Evolutionary conservation across 2,888 invertebrate genomes (phyloP), one percentile per base, ranked within the genome.

Genomic region (Hirtodrosophila cameraria): DNA sequence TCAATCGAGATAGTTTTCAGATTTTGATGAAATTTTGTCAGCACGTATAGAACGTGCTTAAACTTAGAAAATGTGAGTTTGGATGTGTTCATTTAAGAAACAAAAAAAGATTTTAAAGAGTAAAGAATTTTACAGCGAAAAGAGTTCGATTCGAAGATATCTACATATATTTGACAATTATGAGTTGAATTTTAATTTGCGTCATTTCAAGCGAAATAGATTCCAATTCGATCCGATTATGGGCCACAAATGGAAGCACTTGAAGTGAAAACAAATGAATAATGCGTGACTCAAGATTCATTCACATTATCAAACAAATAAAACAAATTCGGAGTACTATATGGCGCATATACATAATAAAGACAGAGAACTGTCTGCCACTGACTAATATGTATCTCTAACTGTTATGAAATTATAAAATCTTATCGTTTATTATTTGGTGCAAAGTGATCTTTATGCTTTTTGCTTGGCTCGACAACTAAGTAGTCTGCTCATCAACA

Each of bases 381-480:
- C 15, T 48, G 42, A 49, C 43, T 53, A 28, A 53, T 12, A 13
- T 54, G 42, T 61, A 31, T 27, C 35, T 55, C 31, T 33, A 15
- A 16, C 31, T 61, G 39, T 69, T 58, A 55, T 55, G 68, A 68
- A 63, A 65, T 50, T n/a, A 58, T 50, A 23, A 57, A 42, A 48
- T 41, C 41, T 70, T 65, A 60, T 69, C 69, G 36, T 33, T 33
- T 7, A 46, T n/a, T n/a, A 28, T 41, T 30, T 33, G 48, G 39
- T 65, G 54, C 66, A 55, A 52, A 66, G 58, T 70, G 59, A 65
- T 45, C 65, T 54, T 62, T 11, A 27, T 50, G 30, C n/a, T n/a
- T 49, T 25, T 16, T 23, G 33, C 18, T 30, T 31, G 16, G 11
- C 16, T 6, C 9, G 9, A 13, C 33, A 15, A 33, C 8, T n/a